phyloP scores from a whole-genome alignment of 1,140 invertebrate species.

The Venustaconcha ellipsiformis region DNA sequence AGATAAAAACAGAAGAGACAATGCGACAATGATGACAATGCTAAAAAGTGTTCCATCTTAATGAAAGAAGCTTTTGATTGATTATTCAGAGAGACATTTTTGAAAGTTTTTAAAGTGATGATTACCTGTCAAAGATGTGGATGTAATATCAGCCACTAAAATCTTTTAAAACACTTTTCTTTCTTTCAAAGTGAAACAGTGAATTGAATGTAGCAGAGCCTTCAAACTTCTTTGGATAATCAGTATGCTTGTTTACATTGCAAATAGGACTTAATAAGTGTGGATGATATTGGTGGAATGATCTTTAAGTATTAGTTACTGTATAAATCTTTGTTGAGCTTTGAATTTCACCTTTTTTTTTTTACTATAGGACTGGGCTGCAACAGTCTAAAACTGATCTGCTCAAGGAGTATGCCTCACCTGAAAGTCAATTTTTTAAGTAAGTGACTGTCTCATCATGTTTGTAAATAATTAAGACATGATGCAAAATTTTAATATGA shows the following conservation, averaged over 20 bases:
- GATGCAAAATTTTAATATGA: too few species aligned
- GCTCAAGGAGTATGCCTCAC: background rate
- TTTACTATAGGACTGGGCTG: background rate
- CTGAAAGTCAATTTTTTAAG: background rate
- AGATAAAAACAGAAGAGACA: too few species aligned
- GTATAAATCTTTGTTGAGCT: background rate
- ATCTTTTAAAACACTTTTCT: background rate
- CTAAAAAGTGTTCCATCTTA: too few species aligned
- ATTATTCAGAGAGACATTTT: too few species aligned
- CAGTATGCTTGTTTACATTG: constrained; percentile 1
- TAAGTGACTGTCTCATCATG: background rate
- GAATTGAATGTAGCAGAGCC: too few species aligned
- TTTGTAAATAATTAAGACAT: too few species aligned
- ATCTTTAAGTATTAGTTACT: background rate
- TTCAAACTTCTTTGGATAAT: background rate
- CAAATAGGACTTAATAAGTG: background rate
- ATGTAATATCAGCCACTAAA: too few species aligned
- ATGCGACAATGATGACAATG: too few species aligned
- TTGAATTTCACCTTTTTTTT: constrained; percentile 7
- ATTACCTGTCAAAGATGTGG: too few species aligned
- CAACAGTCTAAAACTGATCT: background rate
- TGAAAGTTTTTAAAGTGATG: too few species aligned
- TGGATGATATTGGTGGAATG: background rate
- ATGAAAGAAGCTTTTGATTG: too few species aligned
- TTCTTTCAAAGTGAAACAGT: too few species aligned